Evolutionary conservation across 1,140 invertebrate species (phyloP).

Genomic region (Aphaenogaster ashmeadi): DNA sequence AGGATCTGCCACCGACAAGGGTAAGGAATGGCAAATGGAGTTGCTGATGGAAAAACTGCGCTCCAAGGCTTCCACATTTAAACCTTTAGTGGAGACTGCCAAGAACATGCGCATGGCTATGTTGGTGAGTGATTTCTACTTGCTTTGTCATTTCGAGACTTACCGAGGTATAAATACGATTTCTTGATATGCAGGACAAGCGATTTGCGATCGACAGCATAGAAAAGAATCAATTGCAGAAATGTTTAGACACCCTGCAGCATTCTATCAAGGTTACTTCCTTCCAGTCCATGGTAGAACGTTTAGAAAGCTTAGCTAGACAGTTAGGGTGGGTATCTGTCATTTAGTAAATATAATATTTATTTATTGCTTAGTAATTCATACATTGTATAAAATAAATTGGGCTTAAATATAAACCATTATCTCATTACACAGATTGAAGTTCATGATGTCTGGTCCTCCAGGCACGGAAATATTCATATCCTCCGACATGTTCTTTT

Average conservation of each 20-base stretch:
- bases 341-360: neutral
- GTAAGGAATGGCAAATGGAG: slow-evolving; percentile 92
- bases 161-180: slow-evolving; percentile 12
- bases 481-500: slow-evolving; percentile 98
- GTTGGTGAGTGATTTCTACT: slow-evolving; percentile 89
- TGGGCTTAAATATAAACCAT: slow-evolving; percentile 4
- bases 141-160: neutral
- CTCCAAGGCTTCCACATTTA: slow-evolving; percentile 91
- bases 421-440: slow-evolving; percentile 88
- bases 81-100: slow-evolving; percentile 93
- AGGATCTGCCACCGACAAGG: slow-evolving; percentile 87
- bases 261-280: slow-evolving; percentile 97
- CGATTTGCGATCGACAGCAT: slow-evolving; percentile 93
- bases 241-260: slow-evolving; percentile 96
- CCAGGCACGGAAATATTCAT: slow-evolving; percentile 94
- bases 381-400: slow-evolving; percentile 34
- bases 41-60: slow-evolving; percentile 96
- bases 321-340: slow-evolving; percentile 91
- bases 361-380: slow-evolving; percentile 17
- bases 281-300: slow-evolving; percentile 96
- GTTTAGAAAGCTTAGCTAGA: slow-evolving; percentile 95
- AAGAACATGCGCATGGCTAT: slow-evolving; percentile 94
- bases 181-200: slow-evolving; percentile 90
- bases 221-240: slow-evolving; percentile 94
- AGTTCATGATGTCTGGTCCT: slow-evolving; percentile 92